Base-by-base conservation (phyloP, 2,113 vertebrate genomes). In the Protomyctophum bolini region DNA sequence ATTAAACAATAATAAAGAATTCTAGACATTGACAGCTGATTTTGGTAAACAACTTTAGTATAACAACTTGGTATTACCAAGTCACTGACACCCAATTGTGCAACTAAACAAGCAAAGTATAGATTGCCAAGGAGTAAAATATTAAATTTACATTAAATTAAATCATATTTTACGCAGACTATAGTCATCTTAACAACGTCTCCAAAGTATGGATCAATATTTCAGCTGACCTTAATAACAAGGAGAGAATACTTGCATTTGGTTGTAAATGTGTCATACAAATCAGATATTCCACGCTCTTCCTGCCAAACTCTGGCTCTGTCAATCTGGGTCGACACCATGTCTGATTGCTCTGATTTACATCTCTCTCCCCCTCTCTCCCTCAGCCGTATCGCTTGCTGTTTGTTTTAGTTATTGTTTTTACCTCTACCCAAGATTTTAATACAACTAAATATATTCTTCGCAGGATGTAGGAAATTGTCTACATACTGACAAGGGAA, bases 301-400 rank as follows among this genome's bases (percentile, higher is more conserved):
- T 86, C 86, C 86, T 76, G 81, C 81, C 75, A 68, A 76, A 79
- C 78, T 66, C 49, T 78, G 50, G 64, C 78, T 83, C 74, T 89
- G 81, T 90, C 86, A 88, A 78, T 89, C 73, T 90, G 89, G 87
- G 82, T 91, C 85, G 83, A 69, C 91, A 91, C 82, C 89, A 88
- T 92, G 86, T 90, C 87, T 88, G 70, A 87, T 75, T 62, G 72
- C 76, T 81, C 70, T 84, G 81, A 81, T 88, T 70, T 78, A 74
- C 81, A 74, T 88, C 80, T 83, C 70, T 80, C 75, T 49, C 82
- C 21, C 33, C 33, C 59, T 75, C 65, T 75, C 73, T 69, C 46
- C 73, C 52, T 87, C 81, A 79, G 80, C 78, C 51, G 76, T 82
- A 87, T 89, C 78, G 85, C 89, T 85, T 77, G 63, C 68, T 81